Evolutionary conservation across 2,888 invertebrate species (phyloP).

Genomic region (Thyatira batis): DNA sequence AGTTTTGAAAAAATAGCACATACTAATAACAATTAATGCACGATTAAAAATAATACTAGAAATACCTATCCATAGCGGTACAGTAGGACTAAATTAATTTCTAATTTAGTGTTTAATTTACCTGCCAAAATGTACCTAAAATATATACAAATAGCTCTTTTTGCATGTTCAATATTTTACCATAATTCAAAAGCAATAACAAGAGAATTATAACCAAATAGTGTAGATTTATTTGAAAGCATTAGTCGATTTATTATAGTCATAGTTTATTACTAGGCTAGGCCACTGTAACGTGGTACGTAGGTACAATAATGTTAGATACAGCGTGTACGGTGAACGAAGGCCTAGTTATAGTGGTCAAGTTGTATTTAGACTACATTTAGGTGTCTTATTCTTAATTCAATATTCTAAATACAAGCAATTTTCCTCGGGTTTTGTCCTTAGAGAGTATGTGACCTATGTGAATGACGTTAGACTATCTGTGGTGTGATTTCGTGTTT

Average conservation of each 20-base stretch:
- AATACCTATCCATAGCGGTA: neutral
- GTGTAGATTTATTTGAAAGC: neutral
- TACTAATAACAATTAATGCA: neutral
- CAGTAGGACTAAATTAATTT: neutral
- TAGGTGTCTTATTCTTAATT: conserved; percentile 44
- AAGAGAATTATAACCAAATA: neutral
- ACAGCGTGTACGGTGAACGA: conserved; percentile 6
- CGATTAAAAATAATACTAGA: neutral
- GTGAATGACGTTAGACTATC: conserved; percentile 38
- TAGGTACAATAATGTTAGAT: conserved; percentile 16
- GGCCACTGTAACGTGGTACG: conserved; percentile 17
- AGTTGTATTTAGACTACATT: conserved; percentile 18
- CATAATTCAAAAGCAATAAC: too few relatives aligned
- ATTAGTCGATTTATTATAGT: neutral
- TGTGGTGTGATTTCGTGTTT: conserved; percentile 69
- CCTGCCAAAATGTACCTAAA: too few relatives aligned
- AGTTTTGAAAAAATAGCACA: neutral
- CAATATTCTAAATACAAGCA: conserved; percentile 70
- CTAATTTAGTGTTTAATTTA: neutral
- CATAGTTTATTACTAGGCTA: conserved; percentile 1
- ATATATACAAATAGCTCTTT: neutral
- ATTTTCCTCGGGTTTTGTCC: conserved; percentile 49
- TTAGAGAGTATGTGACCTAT: conserved; percentile 28
- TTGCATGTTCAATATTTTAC: too few relatives aligned
- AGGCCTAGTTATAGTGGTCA: conserved; percentile 15